Evolutionary conservation across 2,113 vertebrate genomes (phyloP), one percentile per base, ranked within the genome.

Genomic region (Apodemus sylvaticus): DNA sequence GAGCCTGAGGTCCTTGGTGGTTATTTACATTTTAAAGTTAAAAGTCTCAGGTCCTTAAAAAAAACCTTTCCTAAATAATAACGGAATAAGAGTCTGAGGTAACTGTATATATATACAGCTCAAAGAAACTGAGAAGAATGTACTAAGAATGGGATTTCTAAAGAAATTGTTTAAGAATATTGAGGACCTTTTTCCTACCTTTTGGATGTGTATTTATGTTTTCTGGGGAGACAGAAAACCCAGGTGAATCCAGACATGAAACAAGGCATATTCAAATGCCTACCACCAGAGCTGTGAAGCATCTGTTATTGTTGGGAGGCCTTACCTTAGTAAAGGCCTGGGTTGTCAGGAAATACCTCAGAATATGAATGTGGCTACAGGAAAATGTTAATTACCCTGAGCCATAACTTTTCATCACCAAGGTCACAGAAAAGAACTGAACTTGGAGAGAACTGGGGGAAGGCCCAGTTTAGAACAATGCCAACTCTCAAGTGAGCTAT

Each of bases 181-280:
- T 45, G 34, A 31, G 45, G 78, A 29, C 6, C 17, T 51, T 29
- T 70, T 73, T 42, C 66, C 34, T 7, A 29, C 51, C 29, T 94
- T 89, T 90, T 92, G 62, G 12, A 70, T 89, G 70, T 73, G 13
- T 66, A 10, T 78, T 68, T 48, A 66, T 13, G 79, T 91, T 89
- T 36, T 10, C 24, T 55, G 7, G 22, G 39, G 26, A 91, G 36
- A 66, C 29, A 88, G 36, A 64, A 81, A 64, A 94, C 39, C 58
- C 2, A 9, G 36, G 58, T 89, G 66, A 91, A 29, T 73, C 62
- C 36, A 45, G 16, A 90, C 31, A 20, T 45, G n/a, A 1, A 55
- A 39, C 45, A 73, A 34, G 1, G 20, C 4, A 58, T 83, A 58
- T 29, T 7, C 3, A 0, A 39, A 55, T 10, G 42, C 39, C 20